A percentile compares a stretch with the other conserved stretches of the same genome.
Evolutionary conservation across 2,888 invertebrate genomes (phyloP).

Genomic region (Andrena praecox): DNA sequence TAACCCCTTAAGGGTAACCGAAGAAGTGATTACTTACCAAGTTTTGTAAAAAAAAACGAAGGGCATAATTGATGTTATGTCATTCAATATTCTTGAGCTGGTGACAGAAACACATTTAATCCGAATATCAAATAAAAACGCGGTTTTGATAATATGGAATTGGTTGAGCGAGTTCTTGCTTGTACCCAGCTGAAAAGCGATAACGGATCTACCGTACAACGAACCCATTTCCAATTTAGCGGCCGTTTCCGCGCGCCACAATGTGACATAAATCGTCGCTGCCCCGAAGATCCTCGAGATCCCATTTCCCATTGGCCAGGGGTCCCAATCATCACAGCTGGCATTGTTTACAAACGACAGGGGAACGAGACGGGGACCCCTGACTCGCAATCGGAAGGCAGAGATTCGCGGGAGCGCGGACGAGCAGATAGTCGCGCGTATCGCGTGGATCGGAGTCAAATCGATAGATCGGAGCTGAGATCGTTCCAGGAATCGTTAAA

Average conservation of each 20-base stretch:
- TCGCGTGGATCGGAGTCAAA: conserved; percentile 63
- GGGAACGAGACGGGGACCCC: conserved; percentile 2
- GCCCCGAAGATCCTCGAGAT: conserved; percentile 19
- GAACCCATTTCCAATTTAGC: conserved; percentile 18
- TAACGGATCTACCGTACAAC: neutral
- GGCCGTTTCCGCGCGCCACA: conserved; percentile 8
- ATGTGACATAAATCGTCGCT: conserved; percentile 26
- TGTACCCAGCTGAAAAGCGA: neutral
- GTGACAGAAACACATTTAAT: too few relatives aligned
- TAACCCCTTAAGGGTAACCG: too few relatives aligned
- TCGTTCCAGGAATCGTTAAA: conserved; percentile 74
- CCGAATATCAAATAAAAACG: too few relatives aligned
- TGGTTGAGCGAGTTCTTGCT: neutral
- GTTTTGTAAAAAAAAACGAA: too few relatives aligned
- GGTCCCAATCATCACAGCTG: neutral
- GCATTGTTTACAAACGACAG: conserved; percentile 44
- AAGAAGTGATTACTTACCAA: too few relatives aligned
- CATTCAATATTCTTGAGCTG: too few relatives aligned
- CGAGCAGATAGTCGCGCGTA: conserved; percentile 28
- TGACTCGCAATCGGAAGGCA: neutral
- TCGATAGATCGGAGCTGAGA: conserved; percentile 72
- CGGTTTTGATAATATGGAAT: too few relatives aligned
- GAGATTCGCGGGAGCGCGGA: conserved; percentile 22
- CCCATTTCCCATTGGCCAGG: conserved; percentile 22
- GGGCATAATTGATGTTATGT: too few relatives aligned